Base-by-base conservation (phyloP, 2,113 vertebrate genomes). In the Urocynchramus pylzowi region DNA sequence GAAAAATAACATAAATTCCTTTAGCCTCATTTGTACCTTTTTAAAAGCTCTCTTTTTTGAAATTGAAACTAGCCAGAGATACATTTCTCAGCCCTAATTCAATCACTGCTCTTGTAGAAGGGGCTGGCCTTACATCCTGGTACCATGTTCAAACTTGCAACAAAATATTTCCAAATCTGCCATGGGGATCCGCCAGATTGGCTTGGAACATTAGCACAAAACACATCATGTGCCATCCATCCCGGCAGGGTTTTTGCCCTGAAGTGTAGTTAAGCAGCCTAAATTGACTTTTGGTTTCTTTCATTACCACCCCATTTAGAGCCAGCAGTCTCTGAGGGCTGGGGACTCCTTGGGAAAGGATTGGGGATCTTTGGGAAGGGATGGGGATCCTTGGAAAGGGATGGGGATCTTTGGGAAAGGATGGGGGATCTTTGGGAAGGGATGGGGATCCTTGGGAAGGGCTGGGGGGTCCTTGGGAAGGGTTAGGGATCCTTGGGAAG, bases 1-100 rank as follows among this genome's bases (percentile, higher is more conserved):
- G 94, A 93, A 97, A 95, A 96, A 95, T 96, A 95, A 75, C 90
- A 93, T 75, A 87, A 94, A 95, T 96, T 96, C 90, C 89, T 94
- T 95, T 35, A 92, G 71, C 37, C 85, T 92, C 86, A 92, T 96
- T 96, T 94, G 90, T 96, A 93, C 60, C 64, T 91, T 95, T 96
- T 92, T 30, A 64, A 91, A 84, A 92, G 56, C 23, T 54, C 47
- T 81, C 39, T 42, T 89, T 68, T 85, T 76, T 28, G 2, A 10
- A 90, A 84, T 56, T 94, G 93, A 93, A 90, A 64, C 80, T 96
- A 79, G 64, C 80, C 90, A 96, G 96, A 74, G 69, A 84, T 79
- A 17, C 57, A 68, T 90, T 92, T 92, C 86, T 93, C 68, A 68
- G 33, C 33, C 41, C 45, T 79, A 92, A 84, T 69, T 89, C 96